Evolutionary conservation across 2,888 invertebrate genomes (phyloP).

Genomic region (Elmis aenea): DNA sequence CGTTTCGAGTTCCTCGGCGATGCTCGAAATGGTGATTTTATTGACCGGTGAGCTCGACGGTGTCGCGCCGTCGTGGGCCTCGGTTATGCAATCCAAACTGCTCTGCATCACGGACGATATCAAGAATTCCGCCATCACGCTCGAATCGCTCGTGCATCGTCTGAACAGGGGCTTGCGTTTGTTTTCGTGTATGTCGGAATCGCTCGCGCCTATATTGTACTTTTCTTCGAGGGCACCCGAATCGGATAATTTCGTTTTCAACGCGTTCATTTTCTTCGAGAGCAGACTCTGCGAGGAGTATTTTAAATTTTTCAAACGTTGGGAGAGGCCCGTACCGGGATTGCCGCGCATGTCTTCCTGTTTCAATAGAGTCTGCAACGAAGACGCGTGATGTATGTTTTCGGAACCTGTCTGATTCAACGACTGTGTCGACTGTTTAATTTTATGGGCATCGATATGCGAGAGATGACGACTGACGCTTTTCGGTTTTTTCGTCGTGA

Average conservation of each 20-base stretch:
- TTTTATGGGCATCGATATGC: constrained; percentile 27
- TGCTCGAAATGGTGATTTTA: too few species aligned
- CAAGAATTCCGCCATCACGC: constrained; percentile 61
- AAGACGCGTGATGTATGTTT: constrained; percentile 19
- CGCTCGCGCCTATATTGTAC: constrained; percentile 43
- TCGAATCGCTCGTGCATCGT: constrained; percentile 47
- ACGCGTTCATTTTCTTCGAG: constrained; percentile 56
- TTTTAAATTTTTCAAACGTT: constrained; percentile 61
- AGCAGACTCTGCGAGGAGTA: constrained; percentile 57
- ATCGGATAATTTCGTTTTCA: constrained; percentile 54
- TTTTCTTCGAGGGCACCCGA: constrained; percentile 49
- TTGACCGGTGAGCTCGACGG: too few species aligned
- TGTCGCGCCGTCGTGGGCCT: constrained; percentile 54
- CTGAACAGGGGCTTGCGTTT: constrained; percentile 47
- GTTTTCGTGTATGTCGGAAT: constrained; percentile 48
- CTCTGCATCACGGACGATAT: constrained; percentile 61
- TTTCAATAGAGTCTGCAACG: constrained; percentile 44
- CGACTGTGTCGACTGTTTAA: constrained; percentile 24
- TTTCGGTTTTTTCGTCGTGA: too few species aligned
- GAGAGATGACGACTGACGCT: constrained; percentile 31
- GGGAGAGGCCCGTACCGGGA: constrained; percentile 48
- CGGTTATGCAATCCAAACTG: constrained; percentile 55
- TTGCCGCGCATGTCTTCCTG: constrained; percentile 58
- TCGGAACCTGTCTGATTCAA: constrained; percentile 25
- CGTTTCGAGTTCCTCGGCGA: background rate